These are phyloP conservation scores for Leucophora obtusa DNA, from an alignment of 2,888 invertebrate species.

Conservation along the genomic window DNA sequence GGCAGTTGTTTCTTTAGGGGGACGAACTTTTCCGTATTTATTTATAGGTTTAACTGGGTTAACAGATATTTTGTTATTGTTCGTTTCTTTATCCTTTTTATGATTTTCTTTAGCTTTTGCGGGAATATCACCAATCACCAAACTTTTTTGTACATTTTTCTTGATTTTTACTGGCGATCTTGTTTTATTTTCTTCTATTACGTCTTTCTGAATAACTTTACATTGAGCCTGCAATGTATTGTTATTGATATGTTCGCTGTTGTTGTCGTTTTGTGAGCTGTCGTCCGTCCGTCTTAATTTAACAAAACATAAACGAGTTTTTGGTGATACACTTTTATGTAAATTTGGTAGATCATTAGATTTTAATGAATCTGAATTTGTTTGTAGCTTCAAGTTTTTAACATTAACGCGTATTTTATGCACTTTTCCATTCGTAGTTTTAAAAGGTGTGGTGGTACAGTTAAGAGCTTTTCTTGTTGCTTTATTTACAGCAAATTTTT, in stretches of 20 bases:
- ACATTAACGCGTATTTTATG: constrained; percentile 33
- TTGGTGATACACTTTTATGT: neutral
- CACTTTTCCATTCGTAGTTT: constrained; percentile 10
- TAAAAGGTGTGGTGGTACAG: neutral
- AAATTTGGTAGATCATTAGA: neutral
- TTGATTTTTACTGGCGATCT: neutral
- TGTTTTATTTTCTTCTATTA: neutral
- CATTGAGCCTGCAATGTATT: constrained; percentile 48
- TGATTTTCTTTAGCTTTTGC: too few species aligned
- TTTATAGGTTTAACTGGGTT: too few species aligned
- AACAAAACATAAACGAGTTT: constrained; percentile 23
- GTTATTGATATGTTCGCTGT: neutral
- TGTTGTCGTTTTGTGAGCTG: neutral
- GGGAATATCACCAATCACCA: too few species aligned
- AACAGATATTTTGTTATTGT: too few species aligned
- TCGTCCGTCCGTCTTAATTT: constrained; percentile 16
- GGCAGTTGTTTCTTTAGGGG: neutral
- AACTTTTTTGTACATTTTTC: neutral
- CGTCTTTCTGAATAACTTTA: constrained; percentile 1
- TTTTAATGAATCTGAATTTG: neutral
- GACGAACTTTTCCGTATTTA: neutral
- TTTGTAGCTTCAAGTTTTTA: neutral
- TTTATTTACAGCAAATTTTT: neutral
- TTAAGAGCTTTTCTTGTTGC: constrained; percentile 5
- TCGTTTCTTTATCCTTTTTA: too few species aligned